Evolutionary conservation across 2,888 invertebrate genomes (phyloP), one percentile per base, ranked within the genome.

Genomic region (Monopis laevigella): DNA sequence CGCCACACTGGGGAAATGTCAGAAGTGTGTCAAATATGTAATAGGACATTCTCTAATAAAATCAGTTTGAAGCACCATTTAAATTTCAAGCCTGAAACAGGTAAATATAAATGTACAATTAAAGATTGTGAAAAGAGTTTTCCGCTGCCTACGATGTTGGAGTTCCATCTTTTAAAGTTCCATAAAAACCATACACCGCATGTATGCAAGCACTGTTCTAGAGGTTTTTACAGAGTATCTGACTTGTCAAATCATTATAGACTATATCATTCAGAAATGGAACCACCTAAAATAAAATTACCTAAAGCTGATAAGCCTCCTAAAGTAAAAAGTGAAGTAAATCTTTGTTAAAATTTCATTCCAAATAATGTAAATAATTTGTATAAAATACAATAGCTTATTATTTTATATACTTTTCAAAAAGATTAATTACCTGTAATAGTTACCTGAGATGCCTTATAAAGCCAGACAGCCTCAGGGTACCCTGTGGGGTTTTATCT

Each of bases 1-100:
- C 80, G 81, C 45, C 86, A 86, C 46, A 84, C 83, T 0, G 85
- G 84, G 1, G 84, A 84, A 47, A 82, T 66, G 32, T 75, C 77
- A 0, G 77, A 64, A 48, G 46, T 54, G 1, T 82, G 82, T 49
- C 59, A 60, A 17, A 44, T 67, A 11, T 82, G 82, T 48, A 59
- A 61, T 21, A 64, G 66, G 41, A 52, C 64, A 1, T 82, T 69
- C 51, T 55, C 56, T 1, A 59, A 62, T 0, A 63, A 71, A 43
- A 54, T 74, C 1, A 72, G 74, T 47, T 50, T 81, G 13, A 59
- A 28, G 6, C 65, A 69, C 39, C 82, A 82, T 43, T 64, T 75
- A 38, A 57, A 64, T 8, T 73, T 70, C 42, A 78, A 71, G 46
- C 82, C 82, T 56, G 60, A 72, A 19, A 75, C 75, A 51, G 58